Conservation (phyloP, 2,797 vertebrate genomes). For the Alectoris magna region DNA sequence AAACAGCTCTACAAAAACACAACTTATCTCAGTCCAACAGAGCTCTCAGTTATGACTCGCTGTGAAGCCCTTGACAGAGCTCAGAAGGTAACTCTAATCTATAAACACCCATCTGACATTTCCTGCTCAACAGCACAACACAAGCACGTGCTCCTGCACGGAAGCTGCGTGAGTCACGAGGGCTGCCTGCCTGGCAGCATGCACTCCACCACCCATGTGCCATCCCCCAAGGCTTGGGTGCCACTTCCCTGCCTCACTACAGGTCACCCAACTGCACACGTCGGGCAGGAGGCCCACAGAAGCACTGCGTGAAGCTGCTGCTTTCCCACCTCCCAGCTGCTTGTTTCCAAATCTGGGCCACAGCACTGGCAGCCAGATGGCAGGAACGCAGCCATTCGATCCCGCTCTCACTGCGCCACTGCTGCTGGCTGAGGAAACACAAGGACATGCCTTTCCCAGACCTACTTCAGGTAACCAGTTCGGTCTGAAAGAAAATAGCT, state of each 20-base stretch:
- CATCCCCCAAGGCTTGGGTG: background rate
- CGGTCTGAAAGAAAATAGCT: background rate
- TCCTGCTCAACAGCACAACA: slow-evolving; percentile 50
- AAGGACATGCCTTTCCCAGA: background rate
- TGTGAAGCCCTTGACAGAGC: background rate
- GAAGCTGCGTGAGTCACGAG: slow-evolving; percentile 5
- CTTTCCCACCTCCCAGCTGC: background rate
- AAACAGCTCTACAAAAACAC: background rate
- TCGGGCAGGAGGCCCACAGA: background rate
- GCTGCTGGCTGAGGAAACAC: background rate
- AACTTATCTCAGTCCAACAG: background rate
- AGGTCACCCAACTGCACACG: background rate
- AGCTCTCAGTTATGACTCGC: slow-evolving; percentile 5
- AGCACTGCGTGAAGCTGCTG: background rate
- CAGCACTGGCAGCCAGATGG: background rate
- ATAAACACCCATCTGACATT: slow-evolving; percentile 28
- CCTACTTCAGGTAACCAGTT: background rate
- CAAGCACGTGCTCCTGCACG: background rate
- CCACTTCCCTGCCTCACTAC: background rate
- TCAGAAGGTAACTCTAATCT: slow-evolving; percentile 21
- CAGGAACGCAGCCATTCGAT: rapidly evolving
- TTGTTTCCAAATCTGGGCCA: background rate
- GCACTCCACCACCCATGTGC: background rate
- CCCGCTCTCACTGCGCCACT: background rate
- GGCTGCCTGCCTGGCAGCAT: background rate